Base-by-base conservation (phyloP, 2,797 vertebrate genomes). In the Sebastiscus tertius region DNA sequence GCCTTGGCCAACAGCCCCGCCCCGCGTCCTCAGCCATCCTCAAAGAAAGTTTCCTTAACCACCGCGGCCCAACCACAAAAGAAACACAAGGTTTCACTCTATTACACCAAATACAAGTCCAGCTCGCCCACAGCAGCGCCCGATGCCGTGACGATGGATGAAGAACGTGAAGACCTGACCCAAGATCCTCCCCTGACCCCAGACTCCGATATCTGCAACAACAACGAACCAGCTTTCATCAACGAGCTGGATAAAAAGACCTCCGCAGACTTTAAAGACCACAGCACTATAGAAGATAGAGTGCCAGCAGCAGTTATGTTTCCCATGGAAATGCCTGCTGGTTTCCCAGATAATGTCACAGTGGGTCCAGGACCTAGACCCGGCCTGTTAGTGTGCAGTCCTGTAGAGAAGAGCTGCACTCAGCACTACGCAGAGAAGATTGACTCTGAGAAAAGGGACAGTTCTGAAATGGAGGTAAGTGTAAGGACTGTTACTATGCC, bases 291-390 rank as follows among this genome's bases (percentile, higher is more conserved):
- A 55, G 93, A 92, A 58, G 93, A 92, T 1, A 90, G 94, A 87
- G 90, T 88, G 74, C 86, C 95, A 79, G 95, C 95, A 91, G 92
- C 93, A 8, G 95, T 94, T 98, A 97, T 98, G 97, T 99, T 99
- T 99, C 98, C 98, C 92, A 96, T 98, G 98, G 98, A 99, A 99
- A 98, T 96, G 81, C 95, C 96, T 90, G 86, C 95, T 93, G 95
- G 94, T 86, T 95, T 95, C 94, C 95, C 96, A 81, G 94, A 97
- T 81, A 96, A 93, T 31, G 26, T 95, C 89, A 87, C 82, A 26
- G 91, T 97, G 90, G 92, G 95, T 87, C 96, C 95, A 79, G 96
- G 87, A 90, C 90, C 95, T 88, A 95, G 91, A 90, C 96, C 93
- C 81, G 96, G 94, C 84, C 94, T 90, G 89, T 94, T 95, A 88